These are phyloP conservation scores for Tragelaphus strepsiceros DNA, from an alignment of 2,113 vertebrate species.

Conservation along the genomic window DNA sequence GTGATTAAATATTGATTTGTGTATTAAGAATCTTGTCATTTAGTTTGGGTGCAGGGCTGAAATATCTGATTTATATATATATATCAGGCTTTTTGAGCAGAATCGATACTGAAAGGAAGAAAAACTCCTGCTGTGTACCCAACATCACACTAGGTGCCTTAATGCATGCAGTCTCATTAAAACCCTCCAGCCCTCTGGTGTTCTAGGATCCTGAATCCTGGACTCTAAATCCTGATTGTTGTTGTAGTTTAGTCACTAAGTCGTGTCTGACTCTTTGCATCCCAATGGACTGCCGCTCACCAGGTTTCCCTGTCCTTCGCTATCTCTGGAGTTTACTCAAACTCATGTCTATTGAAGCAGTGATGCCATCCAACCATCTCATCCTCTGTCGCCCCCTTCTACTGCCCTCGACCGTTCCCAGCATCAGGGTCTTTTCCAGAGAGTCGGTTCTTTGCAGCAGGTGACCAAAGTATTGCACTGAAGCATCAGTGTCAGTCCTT, in stretches of 20 bases:
- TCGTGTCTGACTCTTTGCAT: not conserved
- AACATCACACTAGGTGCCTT: not conserved
- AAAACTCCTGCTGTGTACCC: not conserved
- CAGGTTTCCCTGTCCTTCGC: not conserved
- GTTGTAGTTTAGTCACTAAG: not conserved
- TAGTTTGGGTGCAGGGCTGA: not conserved
- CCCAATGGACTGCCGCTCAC: not conserved
- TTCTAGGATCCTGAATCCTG: not conserved
- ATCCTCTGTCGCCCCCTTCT: not conserved
- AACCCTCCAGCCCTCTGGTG: fast-evolving
- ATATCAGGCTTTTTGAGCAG: not conserved
- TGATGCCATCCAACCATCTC: not conserved
- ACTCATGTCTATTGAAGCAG: not conserved
- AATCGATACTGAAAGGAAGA: not conserved
- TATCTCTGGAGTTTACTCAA: not conserved
- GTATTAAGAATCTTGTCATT: constrained; percentile 46
- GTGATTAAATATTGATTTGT: constrained; percentile 60
- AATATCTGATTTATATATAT: constrained; percentile 13
- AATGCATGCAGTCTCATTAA: not conserved
- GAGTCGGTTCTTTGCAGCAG: not conserved
- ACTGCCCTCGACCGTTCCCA: not conserved
- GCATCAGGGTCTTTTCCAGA: not conserved
- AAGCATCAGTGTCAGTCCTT: not conserved
- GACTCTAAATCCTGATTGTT: not conserved
- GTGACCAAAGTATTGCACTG: not conserved